These are phyloP conservation scores for Melitaea cinxia DNA, from an alignment of 1,140 invertebrate species.

Conservation along the genomic window DNA sequence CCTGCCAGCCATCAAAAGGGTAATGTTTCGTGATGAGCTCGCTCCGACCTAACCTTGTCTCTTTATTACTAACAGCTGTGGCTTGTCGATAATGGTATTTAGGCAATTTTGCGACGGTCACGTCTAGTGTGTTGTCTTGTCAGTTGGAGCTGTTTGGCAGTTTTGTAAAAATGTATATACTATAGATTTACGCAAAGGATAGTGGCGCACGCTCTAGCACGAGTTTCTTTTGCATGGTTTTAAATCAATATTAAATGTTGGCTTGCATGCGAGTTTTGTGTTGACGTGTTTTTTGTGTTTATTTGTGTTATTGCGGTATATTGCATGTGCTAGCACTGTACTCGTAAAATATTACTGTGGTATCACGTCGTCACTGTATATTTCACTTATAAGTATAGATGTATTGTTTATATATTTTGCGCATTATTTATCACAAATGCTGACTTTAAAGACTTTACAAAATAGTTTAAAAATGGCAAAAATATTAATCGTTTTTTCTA, in stretches of 20 bases:
- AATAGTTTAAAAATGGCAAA: too few relatives aligned
- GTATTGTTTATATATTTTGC: too few relatives aligned
- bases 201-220: neutral
- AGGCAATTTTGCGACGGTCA: slow-evolving; percentile 59
- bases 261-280: neutral
- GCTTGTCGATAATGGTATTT: slow-evolving; percentile 65
- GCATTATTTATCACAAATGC: too few relatives aligned
- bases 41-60: slow-evolving; percentile 52
- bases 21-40: slow-evolving; percentile 66
- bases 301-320: neutral
- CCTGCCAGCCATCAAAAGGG: slow-evolving; percentile 75
- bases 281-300: neutral
- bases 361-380: too few relatives aligned
- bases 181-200: neutral
- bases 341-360: neutral
- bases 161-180: slow-evolving; percentile 36
- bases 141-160: slow-evolving; percentile 8
- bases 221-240: neutral
- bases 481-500: too few relatives aligned
- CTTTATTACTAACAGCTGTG: slow-evolving; percentile 62
- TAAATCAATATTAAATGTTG: neutral
- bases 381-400: too few relatives aligned
- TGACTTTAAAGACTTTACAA: too few relatives aligned
- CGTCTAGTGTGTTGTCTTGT: slow-evolving; percentile 51
- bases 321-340: neutral